A percentile compares a stretch with the other conserved stretches of the same genome.
phyloP scores from a whole-genome alignment of 1,140 invertebrate species.

The Hyposmocoma kahamanoa region DNA sequence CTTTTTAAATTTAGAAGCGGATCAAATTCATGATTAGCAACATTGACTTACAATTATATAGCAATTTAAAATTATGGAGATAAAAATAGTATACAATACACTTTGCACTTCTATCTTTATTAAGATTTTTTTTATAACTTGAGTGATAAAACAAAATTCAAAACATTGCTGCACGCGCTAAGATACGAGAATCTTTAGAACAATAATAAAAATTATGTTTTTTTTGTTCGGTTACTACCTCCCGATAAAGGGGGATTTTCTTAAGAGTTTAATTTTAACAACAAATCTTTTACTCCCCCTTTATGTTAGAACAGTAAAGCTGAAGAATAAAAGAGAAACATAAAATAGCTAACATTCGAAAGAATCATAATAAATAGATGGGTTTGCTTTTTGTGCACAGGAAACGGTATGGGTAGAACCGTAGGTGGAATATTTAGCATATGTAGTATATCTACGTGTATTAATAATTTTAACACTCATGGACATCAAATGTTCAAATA shows the following conservation, averaged over 20 bases:
- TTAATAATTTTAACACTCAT: no score
- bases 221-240: constrained; percentile 27
- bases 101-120: no score
- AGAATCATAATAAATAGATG: constrained; percentile 41
- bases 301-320: constrained; percentile 49
- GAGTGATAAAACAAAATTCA: constrained; percentile 2
- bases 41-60: no score
- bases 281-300: constrained; percentile 52
- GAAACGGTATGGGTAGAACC: no score
- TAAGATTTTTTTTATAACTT: constrained; percentile 1
- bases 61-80: no score
- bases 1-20: no score
- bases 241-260: constrained; percentile 43
- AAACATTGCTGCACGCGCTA: neutral
- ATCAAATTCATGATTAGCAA: no score
- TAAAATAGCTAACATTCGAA: constrained; percentile 43
- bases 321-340: constrained; percentile 35
- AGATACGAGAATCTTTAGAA: neutral
- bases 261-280: constrained; percentile 62
- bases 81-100: no score
- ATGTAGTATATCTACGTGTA: no score
- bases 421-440: no score
- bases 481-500: no score
- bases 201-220: constrained; percentile 39
- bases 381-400: constrained; percentile 9